These are phyloP conservation scores for Junonia oenone DNA, from an alignment of 2,888 invertebrate genomes.

Conservation along the genomic window DNA sequence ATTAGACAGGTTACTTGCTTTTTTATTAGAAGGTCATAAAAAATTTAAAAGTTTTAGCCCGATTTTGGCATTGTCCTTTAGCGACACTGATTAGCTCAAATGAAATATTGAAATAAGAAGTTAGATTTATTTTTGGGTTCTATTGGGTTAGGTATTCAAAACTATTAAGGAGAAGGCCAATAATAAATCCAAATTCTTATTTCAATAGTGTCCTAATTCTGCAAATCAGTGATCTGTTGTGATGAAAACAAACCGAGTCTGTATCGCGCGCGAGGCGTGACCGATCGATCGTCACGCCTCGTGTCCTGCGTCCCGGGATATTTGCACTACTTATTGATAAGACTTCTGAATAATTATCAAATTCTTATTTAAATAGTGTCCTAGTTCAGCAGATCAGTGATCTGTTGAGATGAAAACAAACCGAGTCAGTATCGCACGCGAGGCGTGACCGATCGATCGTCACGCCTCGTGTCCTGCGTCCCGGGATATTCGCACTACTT, in stretches of 20 bases:
- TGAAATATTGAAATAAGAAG: no score
- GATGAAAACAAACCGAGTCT: slow-evolving; percentile 23
- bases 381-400: slow-evolving; percentile 8
- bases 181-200: background rate
- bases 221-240: slow-evolving; percentile 15
- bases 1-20: no score
- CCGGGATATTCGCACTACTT: no score
- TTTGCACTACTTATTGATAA: background rate
- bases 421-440: slow-evolving; percentile 34
- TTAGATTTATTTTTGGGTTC: no score
- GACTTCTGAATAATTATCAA: background rate
- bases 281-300: slow-evolving; percentile 39
- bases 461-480: slow-evolving; percentile 18
- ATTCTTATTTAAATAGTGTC: no score
- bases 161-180: no score
- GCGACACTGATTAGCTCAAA: no score
- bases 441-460: slow-evolving; percentile 65
- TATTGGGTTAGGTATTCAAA: background rate
- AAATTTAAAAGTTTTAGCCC: no score
- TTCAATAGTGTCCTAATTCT: background rate
- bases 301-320: slow-evolving; percentile 13
- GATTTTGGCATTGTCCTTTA: no score
- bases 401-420: slow-evolving; percentile 20
- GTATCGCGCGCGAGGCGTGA: slow-evolving; percentile 46
- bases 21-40: no score